A percentile compares a stretch with the other conserved stretches of the same genome.
Evolutionary conservation across 2,113 vertebrate species (phyloP).

Genomic region (Apodemus sylvaticus): DNA sequence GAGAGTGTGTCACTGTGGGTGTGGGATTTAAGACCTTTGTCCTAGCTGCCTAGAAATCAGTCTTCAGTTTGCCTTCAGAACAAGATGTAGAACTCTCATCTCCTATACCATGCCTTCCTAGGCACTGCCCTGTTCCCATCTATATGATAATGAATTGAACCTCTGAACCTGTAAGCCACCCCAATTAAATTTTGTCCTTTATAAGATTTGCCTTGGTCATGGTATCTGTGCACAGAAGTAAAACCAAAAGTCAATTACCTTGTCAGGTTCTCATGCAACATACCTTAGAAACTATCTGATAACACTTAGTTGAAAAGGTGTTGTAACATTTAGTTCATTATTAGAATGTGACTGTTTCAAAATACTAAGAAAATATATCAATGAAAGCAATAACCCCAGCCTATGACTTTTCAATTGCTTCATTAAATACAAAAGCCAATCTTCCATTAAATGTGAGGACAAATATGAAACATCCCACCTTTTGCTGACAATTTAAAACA

Average conservation of each 20-base stretch:
- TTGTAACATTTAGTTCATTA: neutral
- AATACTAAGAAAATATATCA: neutral
- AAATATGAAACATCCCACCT: neutral
- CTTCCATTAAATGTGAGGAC: conserved; percentile 16
- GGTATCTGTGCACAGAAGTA: no score
- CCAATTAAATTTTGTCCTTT: no score
- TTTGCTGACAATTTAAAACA: neutral
- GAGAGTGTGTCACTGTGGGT: no score
- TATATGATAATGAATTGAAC: no score
- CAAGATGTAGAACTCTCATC: no score
- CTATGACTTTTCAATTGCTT: neutral
- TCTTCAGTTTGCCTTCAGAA: no score
- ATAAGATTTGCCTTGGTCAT: no score
- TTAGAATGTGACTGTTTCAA: neutral
- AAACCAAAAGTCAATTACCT: neutral
- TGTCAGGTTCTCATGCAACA: neutral
- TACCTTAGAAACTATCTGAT: neutral
- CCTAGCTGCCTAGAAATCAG: no score
- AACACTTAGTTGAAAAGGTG: neutral
- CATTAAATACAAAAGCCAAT: neutral
- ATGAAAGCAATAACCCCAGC: neutral
- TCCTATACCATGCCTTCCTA: no score
- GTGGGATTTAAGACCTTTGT: no score
- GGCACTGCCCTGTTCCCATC: no score
- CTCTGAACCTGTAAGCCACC: no score